Evolutionary conservation across 2,113 vertebrate species (phyloP).

Genomic region (Pristiophorus japonicus): DNA sequence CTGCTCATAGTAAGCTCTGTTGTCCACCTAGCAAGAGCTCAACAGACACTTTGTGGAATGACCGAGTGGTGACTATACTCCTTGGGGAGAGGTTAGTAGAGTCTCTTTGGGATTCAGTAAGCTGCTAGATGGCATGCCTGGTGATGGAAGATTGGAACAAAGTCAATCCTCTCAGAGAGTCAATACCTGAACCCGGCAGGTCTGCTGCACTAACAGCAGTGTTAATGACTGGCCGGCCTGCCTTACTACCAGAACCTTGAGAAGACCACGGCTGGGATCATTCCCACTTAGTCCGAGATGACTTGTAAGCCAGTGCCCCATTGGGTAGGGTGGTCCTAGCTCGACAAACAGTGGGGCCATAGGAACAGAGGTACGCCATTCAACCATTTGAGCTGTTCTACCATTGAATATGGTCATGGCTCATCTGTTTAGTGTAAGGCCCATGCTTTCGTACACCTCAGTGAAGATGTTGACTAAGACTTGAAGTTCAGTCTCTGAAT

Average conservation of each 20-base stretch:
- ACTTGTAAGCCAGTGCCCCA: no score
- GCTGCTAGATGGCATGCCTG: not conserved
- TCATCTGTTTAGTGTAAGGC: no score
- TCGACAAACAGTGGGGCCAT: no score
- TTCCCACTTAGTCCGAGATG: no score
- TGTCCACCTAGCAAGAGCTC: not conserved
- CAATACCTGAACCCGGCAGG: no score
- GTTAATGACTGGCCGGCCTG: not conserved
- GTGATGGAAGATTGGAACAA: not conserved
- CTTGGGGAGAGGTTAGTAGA: not conserved
- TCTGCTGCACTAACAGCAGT: not conserved
- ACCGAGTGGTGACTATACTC: not conserved
- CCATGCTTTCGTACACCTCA: no score
- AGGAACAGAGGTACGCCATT: no score
- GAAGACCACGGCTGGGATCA: not conserved
- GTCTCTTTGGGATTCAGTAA: not conserved
- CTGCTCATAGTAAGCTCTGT: not conserved
- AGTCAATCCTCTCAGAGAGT: not conserved
- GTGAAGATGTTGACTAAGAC: no score
- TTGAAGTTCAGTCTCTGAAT: no score
- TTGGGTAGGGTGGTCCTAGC: no score
- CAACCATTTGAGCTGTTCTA: no score
- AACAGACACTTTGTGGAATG: not conserved
- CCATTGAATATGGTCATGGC: no score
- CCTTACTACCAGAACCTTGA: not conserved